A percentile compares a stretch with the other conserved stretches of the same genome.
phyloP scores from a whole-genome alignment of 2,797 vertebrate genomes.

The Pterois miles region DNA sequence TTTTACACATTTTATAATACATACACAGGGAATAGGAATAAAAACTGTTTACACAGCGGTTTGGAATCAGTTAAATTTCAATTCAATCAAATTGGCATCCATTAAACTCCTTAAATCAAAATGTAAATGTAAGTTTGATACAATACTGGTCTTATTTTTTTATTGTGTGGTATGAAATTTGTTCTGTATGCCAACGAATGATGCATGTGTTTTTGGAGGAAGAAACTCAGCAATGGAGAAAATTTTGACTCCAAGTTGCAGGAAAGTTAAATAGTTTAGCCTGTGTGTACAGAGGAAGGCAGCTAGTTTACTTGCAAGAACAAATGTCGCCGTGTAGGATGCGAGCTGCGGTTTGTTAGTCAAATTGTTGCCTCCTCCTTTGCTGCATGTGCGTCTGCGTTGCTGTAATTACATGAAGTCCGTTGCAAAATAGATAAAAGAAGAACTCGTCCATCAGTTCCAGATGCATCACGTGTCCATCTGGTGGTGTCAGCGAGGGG shows the following conservation, averaged over 20 bases:
- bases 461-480: constrained; percentile 10
- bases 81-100: neutral
- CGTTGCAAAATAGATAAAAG: constrained; percentile 43
- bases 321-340: constrained; percentile 1
- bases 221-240: neutral
- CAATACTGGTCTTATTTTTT: neutral
- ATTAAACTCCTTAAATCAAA: neutral
- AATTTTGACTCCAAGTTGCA: neutral
- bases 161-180: neutral
- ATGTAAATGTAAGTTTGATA: neutral
- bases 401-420: constrained; percentile 54
- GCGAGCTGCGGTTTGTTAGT: constrained; percentile 23
- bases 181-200: neutral
- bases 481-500: constrained; percentile 88
- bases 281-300: constrained; percentile 8
- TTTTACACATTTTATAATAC: too few species aligned
- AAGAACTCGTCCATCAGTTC: constrained; percentile 45
- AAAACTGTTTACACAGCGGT: neutral
- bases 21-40: constrained; percentile 1
- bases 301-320: constrained; percentile 13
- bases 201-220: neutral
- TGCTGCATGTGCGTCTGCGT: constrained; percentile 45
- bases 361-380: constrained; percentile 27
- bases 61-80: neutral
- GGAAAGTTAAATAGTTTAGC: neutral